phyloP scores from a whole-genome alignment of 2,113 vertebrate species.

The Tautogolabrus adspersus region DNA sequence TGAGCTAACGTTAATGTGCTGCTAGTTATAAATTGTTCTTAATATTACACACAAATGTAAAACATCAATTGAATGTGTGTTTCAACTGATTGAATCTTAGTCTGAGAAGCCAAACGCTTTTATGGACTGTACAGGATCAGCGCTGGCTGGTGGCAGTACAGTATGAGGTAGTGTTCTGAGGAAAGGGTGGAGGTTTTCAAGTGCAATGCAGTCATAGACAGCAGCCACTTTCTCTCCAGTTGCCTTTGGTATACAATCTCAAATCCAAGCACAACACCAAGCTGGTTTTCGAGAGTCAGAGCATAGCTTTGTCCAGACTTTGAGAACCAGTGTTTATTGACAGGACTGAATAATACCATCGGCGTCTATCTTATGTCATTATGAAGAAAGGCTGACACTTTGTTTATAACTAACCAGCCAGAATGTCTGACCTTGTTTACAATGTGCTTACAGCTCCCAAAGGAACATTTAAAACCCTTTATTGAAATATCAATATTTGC shows the following conservation, averaged over 20 bases:
- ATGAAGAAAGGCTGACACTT: slow-evolving; percentile 51
- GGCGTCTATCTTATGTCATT: slow-evolving; percentile 53
- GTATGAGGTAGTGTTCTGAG: slow-evolving; percentile 67
- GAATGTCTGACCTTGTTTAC: slow-evolving; percentile 60
- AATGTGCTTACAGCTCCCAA: slow-evolving; percentile 41
- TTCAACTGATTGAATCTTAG: slow-evolving; percentile 12
- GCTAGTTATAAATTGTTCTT: not conserved
- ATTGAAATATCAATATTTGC: slow-evolving; percentile 64
- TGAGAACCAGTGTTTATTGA: slow-evolving; percentile 57
- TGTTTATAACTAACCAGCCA: slow-evolving; percentile 35
- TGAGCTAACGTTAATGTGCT: too few species aligned
- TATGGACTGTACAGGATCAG: slow-evolving; percentile 34
- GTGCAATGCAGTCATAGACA: slow-evolving; percentile 59
- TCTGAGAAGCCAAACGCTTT: slow-evolving; percentile 11
- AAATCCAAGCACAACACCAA: slow-evolving; percentile 78
- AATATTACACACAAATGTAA: not conserved
- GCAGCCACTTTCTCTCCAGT: slow-evolving; percentile 65
- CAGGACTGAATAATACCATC: slow-evolving; percentile 59
- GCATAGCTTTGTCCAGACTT: slow-evolving; percentile 47
- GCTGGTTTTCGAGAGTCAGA: slow-evolving; percentile 55
- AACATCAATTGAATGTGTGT: not conserved
- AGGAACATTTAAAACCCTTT: slow-evolving; percentile 38
- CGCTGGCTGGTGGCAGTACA: slow-evolving; percentile 51
- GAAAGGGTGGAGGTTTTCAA: slow-evolving; percentile 62
- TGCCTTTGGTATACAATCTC: slow-evolving; percentile 50